Evolutionary conservation across 2,888 invertebrate species (phyloP).

Genomic region (Chromoteleia sp.): DNA sequence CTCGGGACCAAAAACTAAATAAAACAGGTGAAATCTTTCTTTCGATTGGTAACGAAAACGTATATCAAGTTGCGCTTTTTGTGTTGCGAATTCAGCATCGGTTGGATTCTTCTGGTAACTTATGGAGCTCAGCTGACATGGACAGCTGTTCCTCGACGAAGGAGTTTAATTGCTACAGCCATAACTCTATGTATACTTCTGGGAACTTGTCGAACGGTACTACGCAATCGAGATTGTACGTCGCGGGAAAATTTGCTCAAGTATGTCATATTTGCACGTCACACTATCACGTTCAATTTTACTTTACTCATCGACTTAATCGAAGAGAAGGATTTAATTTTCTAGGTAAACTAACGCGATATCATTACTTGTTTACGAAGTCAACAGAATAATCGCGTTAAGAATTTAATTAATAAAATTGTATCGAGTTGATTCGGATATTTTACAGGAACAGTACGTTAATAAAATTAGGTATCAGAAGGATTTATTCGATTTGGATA

Average conservation of each 20-base stretch:
- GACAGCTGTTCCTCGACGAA: conserved; percentile 85
- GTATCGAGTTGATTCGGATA: too few relatives aligned
- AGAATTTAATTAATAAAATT: too few relatives aligned
- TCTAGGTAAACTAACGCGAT: too few relatives aligned
- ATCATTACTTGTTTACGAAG: too few relatives aligned
- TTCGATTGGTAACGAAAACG: conserved; percentile 34
- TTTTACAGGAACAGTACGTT: too few relatives aligned
- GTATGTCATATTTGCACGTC: conserved; percentile 83
- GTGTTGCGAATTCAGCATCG: conserved; percentile 87
- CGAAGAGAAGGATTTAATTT: background rate
- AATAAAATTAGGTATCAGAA: too few relatives aligned
- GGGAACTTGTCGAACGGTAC: conserved; percentile 88
- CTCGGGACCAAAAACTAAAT: conserved; percentile 11
- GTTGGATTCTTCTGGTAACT: conserved; percentile 91
- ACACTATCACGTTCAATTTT: background rate
- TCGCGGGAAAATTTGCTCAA: conserved; percentile 91
- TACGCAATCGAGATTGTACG: conserved; percentile 91
- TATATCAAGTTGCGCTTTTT: conserved; percentile 46
- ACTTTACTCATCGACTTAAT: background rate
- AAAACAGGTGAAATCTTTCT: background rate
- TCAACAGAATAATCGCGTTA: too few relatives aligned
- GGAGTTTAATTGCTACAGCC: conserved; percentile 85
- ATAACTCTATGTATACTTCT: conserved; percentile 87
- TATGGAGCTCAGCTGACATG: conserved; percentile 90
- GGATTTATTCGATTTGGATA: too few relatives aligned